Evolutionary conservation across 2,113 vertebrate genomes (phyloP).

Genomic region (Willisornis vidua): DNA sequence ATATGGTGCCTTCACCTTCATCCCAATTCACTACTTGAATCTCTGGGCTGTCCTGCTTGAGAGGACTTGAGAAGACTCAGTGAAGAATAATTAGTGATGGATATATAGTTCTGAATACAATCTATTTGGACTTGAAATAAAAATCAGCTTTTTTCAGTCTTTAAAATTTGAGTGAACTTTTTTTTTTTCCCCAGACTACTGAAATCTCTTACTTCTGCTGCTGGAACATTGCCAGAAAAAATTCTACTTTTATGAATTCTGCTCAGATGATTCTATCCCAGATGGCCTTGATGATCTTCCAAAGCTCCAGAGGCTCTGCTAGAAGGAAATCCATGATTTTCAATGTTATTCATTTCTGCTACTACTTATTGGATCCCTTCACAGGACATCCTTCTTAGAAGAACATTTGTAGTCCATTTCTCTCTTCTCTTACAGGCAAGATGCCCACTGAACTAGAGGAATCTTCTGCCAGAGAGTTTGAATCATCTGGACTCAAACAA

Average conservation of each 20-base stretch:
- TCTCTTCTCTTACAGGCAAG: not conserved
- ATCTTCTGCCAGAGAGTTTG: not conserved
- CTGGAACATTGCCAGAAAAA: not conserved
- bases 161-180: not conserved
- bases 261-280: not conserved
- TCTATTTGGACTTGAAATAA: not conserved
- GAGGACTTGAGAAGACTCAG: not conserved
- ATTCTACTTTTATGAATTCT: not conserved
- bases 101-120: not conserved
- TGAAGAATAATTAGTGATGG: not conserved
- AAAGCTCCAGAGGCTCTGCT: not conserved
- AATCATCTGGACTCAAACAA: not conserved
- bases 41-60: not conserved
- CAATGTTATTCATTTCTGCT: not conserved
- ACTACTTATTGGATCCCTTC: not conserved
- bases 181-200: not conserved
- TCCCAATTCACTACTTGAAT: not conserved
- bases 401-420: conserved; percentile 26
- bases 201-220: not conserved
- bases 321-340: conserved; percentile 5
- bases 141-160: not conserved
- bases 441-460: not conserved
- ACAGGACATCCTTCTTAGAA: not conserved
- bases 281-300: not conserved
- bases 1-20: not conserved